Base-by-base conservation (phyloP, 2,797 vertebrate species). In the Vireo griseus region DNA sequence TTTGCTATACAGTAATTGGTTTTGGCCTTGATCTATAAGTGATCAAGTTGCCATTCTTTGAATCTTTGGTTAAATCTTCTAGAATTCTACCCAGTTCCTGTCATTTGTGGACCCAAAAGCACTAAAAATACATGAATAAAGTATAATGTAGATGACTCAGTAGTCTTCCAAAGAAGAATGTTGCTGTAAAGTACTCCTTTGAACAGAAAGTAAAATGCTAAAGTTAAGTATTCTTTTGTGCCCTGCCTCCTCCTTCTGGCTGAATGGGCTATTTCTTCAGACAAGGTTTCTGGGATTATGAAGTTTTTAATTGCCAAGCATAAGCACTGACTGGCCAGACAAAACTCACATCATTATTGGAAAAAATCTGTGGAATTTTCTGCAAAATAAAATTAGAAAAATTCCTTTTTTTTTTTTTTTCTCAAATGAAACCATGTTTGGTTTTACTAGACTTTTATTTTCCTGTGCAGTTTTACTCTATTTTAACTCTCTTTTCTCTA, bases 231-330 rank as follows among this genome's bases (percentile, higher is more conserved):
- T 77, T 37, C 40, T 54, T 55, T 17, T 16, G 7, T 62, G 11
- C 24, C 24, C 8, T 0, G 0, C 19, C 29, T 21, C 5, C 12
- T 35, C 5, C 11, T 29, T 50, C 66, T 57, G 16, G 9, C 16
- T 35, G 33, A 75, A 45, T 4, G 25, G 18, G 3, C 26, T 81
- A 5, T 54, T 75, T 65, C 54, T 61, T 44, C 15, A 52, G 66
- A 48, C 4, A 52, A 13, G 8, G 5, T n/a, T 68, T 77, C 59
- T 8, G 12, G 16, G 7, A 77, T 62, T 71, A 19, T 57, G 19
- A 73, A 40, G 7, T 9, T 59, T 82, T 72, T 52, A 48, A 11
- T 82, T 65, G 3, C 0, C 1, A 7, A 51, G 25, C 75, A 39
- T 48, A 86, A 42, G 6, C 35, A 69, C 10, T 40, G 31, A 29